Base-by-base conservation (phyloP, 64 coral and sea anemone species). In the Cladopsammia gracilis region DNA sequence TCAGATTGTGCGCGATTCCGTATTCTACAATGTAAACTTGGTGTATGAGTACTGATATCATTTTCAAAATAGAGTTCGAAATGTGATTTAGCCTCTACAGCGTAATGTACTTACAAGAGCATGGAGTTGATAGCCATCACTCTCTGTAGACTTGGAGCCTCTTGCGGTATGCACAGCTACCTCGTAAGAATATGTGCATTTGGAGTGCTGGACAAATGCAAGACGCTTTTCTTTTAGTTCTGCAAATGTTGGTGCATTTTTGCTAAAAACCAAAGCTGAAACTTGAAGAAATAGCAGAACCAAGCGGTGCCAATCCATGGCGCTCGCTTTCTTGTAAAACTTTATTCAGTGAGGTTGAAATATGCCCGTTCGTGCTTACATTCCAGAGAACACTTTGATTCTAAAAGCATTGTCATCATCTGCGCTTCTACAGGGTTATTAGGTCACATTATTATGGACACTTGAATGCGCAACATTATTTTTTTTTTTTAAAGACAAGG, bases 81-180 rank as follows among this genome's bases (percentile, higher is more conserved):
- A 34, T 34, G 34, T 34, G 34, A 34, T 34, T 34, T n/a, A n/a
- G n/a, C n/a, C n/a, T n/a, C n/a, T n/a, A n/a, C n/a, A n/a, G n/a
- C 34, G 34, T 34, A 58, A 22, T 25, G 24, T 25, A 88, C 94
- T 87, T 80, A 92, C 94, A 46, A 91, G 48, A 25, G 89, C 87
- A 8, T 90, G 90, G 2, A 95, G 64, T 64, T 87, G 69, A 75
- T 87, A 89, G 14, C 94, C 94, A 16, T 90, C 64, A 76, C 89
- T 95, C 26, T 75, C 94, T 8, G 89, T 87, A 10, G 94, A 91
- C 23, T 95, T 89, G 4, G 89, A 87, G 16, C 94, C 94, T 71
- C 94, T 83, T 13, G 89, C 94, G 2, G 94, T 88, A 18, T 95
- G 84, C 23, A 95, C 89, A 10, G 94, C 94, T 12, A 95, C 73